Evolutionary conservation across 2,888 invertebrate genomes (phyloP), one percentile per base, ranked within the genome.

Genomic region (Microchrysa polita): DNA sequence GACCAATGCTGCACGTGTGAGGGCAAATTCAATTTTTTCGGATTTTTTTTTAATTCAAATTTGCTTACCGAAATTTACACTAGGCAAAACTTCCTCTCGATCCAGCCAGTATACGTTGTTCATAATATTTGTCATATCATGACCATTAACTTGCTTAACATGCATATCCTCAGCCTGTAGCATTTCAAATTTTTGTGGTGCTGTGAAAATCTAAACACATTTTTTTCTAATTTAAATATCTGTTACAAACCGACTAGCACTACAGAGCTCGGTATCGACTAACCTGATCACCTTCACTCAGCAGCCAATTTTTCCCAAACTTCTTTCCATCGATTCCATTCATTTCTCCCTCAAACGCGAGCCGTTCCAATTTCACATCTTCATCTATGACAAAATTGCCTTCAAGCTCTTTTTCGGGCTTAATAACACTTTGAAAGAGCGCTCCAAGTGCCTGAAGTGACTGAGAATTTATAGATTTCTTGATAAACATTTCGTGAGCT

Each of bases 41-140:
- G n/a, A n/a, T n/a, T n/a, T n/a, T n/a, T n/a, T n/a, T n/a, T n/a
- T n/a, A 69, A 34, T 52, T 20, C 10, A 52, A 22, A 2, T 48
- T 5, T 52, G 16, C 16, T 79, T 77, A 84, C 84, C 80, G 79
- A 89, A 88, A 59, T 80, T 81, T 9, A 83, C 84, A 14, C 81
- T 79, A 52, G 81, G 75, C 42, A 89, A 81, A 4, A 80, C 80
- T 81, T 88, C 88, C 73, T 85, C 78, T 27, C 80, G 81, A 42
- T 86, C 84, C 75, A 86, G 86, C 78, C 87, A 87, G 73, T 88
- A 84, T 67, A 87, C 87, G 67, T 86, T 86, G 42, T 82, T 78
- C 9, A 84, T 78, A 40, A 89, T 79, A 67, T 86, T 81, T 0
- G 83, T 79, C 20, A 89, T 78, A 44, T 84, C 80, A 16, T 86